Evolutionary conservation across 2,113 vertebrate genomes (phyloP), one percentile per base, ranked within the genome.

Genomic region (Limanda limanda): DNA sequence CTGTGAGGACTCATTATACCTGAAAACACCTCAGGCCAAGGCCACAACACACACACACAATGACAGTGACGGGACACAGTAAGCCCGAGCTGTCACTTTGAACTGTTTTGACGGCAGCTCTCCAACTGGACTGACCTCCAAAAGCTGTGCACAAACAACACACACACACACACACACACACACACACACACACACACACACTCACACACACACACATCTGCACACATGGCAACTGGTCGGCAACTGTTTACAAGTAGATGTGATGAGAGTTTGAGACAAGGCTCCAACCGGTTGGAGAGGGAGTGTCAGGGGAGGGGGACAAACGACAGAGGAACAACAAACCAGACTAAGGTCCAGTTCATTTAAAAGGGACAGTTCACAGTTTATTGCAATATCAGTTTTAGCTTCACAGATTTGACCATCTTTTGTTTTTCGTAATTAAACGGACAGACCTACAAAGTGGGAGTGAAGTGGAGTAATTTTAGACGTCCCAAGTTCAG

Each of bases 61-160:
- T 51, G 47, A 51, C 65, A 78, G 56, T 5, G 12, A 70, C 25
- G 54, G 70, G 65, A 74, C 81, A 74, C 57, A 27, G 35, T 11
- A 62, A 67, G 79, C 45, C 76, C 84, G 82, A 17, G 71, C 83
- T 84, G 90, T 89, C 92, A 91, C 75, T 82, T 57, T 67, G 71
- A 78, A 60, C 35, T n/a, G 67, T 83, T 89, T 82, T 78, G 84
- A 82, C 68, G 56, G 76, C 63, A 84, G 80, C 77, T 72, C 45
- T 77, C 78, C 62, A 82, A 89, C 59, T 57, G 58, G 57, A 65
- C 64, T 42, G 31, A 14, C 67, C 61, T 68, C 20, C 8, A n/a
- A 63, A 1, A 54, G 5, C 6, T 2, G 24, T 2, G 13, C 56
- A 27, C 56, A 15, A 13, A 27, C 58, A 31, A 42, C 11, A 23